Evolutionary conservation across 2,113 vertebrate genomes (phyloP).

Genomic region (Parotia lawesii): DNA sequence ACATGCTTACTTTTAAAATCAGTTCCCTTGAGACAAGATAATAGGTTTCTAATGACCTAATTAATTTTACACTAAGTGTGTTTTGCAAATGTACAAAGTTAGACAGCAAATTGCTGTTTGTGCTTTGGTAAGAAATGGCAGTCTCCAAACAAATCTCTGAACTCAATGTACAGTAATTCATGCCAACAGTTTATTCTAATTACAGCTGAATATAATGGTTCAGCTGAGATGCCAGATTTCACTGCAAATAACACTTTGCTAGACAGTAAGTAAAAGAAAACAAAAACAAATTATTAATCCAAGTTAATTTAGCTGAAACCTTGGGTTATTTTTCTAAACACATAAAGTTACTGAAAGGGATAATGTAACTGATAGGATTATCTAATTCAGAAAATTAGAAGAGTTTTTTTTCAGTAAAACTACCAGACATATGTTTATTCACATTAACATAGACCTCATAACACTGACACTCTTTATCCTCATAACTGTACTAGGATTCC

Average conservation of each 20-base stretch:
- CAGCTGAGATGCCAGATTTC: slow-evolving; percentile 23
- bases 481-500: background rate
- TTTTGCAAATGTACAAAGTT: slow-evolving; percentile 7
- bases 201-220: slow-evolving; percentile 22
- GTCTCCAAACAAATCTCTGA: slow-evolving; percentile 30
- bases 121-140: slow-evolving; percentile 19
- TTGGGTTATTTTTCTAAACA: background rate
- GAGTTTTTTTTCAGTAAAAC: background rate
- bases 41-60: slow-evolving; percentile 49
- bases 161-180: background rate
- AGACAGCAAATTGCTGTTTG: slow-evolving; percentile 33
- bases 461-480: background rate
- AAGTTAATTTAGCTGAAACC: background rate
- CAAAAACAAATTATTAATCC: background rate
- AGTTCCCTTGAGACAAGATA: slow-evolving; percentile 8
- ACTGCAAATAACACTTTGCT: background rate
- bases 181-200: slow-evolving; percentile 10
- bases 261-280: slow-evolving; percentile 5
- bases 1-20: background rate
- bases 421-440: background rate
- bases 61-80: slow-evolving; percentile 45
- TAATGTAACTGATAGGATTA: background rate
- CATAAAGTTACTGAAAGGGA: background rate
- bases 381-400: background rate
- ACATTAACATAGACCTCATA: background rate